Evolutionary conservation across 2,888 invertebrate genomes (phyloP), one percentile per base, ranked within the genome.

Genomic region (Aphodius granarius): DNA sequence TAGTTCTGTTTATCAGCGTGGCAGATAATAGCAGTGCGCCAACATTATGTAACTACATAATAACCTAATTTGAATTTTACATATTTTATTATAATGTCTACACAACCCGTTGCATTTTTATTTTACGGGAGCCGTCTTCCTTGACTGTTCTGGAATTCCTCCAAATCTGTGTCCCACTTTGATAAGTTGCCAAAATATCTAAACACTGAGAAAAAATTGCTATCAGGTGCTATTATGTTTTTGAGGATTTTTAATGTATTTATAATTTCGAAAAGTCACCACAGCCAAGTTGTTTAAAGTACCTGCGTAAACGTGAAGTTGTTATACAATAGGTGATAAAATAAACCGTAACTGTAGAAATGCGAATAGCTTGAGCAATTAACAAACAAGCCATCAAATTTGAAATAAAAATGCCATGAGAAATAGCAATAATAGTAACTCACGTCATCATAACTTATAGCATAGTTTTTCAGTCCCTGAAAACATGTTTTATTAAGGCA

Each of bases 1-100:
- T 68, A 68, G 68, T 68, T 68, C 21, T 68, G 68, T 68, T 68
- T 68, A 68, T 68, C 68, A 68, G 68, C 22, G 17, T 66, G 17
- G 43, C 16, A 68, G 68, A 68, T 68, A 68, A 66, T 18, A 68
- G 20, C 68, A 22, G 68, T 21, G 68, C 5, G 22, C 20, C 22
- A 68, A 19, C n/a, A 6, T 68, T 19, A 21, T 21, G 18, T 20
- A n/a, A 20, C 68, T n/a, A n/a, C 18, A 16, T 19, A 19, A 18
- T n/a, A 68, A 22, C 19, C 68, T 68, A 68, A 20, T 21, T 68
- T 68, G 68, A 21, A 68, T 68, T 68, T 68, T 21, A 22, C 68
- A n/a, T 68, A 16, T 20, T 16, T 68, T 68, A 68, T 68, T 68
- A 68, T 68, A 68, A n/a, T n/a, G n/a, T n/a, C n/a, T n/a, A n/a